These are phyloP conservation scores for Corvus cornix DNA, from an alignment of 2,113 vertebrate genomes.

Conservation along the genomic window DNA sequence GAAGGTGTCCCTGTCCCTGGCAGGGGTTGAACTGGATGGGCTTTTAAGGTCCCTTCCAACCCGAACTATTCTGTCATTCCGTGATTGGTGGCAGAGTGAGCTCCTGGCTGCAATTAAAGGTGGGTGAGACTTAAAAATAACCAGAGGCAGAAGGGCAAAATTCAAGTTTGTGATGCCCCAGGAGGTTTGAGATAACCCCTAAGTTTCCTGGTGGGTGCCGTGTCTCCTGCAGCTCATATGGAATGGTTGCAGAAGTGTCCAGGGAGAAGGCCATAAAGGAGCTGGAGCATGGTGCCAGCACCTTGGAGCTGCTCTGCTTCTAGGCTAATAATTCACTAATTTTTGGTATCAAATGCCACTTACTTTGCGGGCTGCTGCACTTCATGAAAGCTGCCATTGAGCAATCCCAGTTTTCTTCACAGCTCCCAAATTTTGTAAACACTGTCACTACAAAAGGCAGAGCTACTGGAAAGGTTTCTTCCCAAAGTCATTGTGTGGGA, in stretches of 20 bases:
- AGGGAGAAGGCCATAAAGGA: neutral
- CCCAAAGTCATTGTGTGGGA: neutral
- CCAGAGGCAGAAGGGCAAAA: neutral
- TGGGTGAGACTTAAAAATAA: neutral
- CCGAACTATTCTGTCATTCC: neutral
- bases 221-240: neutral
- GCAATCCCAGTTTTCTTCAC: neutral
- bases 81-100: neutral
- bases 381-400: neutral
- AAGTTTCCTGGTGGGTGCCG: fast-evolving
- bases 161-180: neutral
- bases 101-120: neutral
- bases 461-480: neutral
- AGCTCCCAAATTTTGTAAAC: neutral
- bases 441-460: neutral
- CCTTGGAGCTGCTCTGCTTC: neutral
- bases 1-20: neutral
- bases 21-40: neutral
- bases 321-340: neutral
- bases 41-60: neutral
- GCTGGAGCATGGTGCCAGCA: neutral
- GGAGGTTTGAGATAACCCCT: neutral
- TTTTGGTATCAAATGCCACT: neutral
- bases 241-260: neutral
- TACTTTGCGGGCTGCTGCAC: neutral